A percentile compares a stretch with the other conserved stretches of the same genome.
Evolutionary conservation across 2,113 vertebrate species (phyloP).

Genomic region (Felis catus): DNA sequence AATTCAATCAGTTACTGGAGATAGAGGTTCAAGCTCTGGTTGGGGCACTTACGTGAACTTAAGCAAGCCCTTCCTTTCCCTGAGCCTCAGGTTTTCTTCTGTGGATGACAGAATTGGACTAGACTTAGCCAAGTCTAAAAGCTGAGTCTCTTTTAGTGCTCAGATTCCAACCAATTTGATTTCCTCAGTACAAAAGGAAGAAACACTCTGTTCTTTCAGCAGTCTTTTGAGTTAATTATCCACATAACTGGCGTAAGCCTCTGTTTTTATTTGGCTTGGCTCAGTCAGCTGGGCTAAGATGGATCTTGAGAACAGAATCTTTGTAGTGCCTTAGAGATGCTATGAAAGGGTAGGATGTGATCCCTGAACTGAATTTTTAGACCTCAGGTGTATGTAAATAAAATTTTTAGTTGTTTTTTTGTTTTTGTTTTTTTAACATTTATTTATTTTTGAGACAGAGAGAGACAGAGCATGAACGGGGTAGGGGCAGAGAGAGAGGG

Average conservation of each 20-base stretch:
- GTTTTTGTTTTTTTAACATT: no score
- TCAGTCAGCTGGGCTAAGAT: background rate
- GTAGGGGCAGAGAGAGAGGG: no score
- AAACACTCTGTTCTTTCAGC: slow-evolving; percentile 20
- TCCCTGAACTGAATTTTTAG: background rate
- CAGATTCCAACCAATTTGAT: slow-evolving; percentile 18
- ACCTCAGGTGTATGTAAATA: background rate
- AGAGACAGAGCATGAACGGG: no score
- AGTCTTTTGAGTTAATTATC: slow-evolving; percentile 26
- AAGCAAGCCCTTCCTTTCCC: background rate
- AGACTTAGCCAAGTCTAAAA: background rate
- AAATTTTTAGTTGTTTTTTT: background rate
- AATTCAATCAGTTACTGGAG: background rate
- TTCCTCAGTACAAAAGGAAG: background rate
- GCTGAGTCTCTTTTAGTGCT: background rate
- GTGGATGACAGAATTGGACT: background rate
- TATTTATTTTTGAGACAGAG: no score
- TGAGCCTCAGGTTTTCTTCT: slow-evolving; percentile 13
- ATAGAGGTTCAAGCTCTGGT: background rate
- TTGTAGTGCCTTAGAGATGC: background rate
- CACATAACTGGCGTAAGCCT: background rate
- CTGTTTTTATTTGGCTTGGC: background rate
- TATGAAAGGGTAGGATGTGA: background rate
- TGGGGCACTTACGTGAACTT: background rate
- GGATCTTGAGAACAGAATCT: background rate